These are phyloP conservation scores for Campylomormyrus tamandua DNA, from an alignment of 2,113 vertebrate species.

Conservation along the genomic window DNA sequence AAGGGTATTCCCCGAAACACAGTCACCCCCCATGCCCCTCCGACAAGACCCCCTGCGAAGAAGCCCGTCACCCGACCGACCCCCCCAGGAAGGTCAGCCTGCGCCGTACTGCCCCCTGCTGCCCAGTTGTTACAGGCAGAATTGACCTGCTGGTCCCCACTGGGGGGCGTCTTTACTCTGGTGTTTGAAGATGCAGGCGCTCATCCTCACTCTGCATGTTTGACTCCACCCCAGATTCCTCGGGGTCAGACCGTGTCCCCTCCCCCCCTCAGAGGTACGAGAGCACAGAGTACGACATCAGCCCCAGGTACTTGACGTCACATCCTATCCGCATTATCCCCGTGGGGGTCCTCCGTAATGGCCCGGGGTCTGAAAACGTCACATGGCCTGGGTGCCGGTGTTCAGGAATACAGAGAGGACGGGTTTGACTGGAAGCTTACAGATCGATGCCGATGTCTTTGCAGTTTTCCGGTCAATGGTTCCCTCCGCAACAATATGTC, in stretches of 20 bases:
- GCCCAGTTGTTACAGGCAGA: not conserved
- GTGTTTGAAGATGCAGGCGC: not conserved
- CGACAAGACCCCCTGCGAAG: slow-evolving; percentile 37
- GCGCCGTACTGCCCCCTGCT: not conserved
- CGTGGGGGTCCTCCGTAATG: not conserved
- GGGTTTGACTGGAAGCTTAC: not conserved
- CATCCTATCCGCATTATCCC: not conserved
- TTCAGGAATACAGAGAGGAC: not conserved
- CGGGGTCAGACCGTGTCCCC: slow-evolving; percentile 46
- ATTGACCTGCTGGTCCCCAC: not conserved
- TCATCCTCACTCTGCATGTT: not conserved
- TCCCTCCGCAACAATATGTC: slow-evolving; percentile 45
- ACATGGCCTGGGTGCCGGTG: not conserved
- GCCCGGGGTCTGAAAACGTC: not conserved
- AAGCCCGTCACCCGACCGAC: slow-evolving; percentile 32
- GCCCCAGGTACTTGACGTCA: slow-evolving; percentile 38
- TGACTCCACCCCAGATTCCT: slow-evolving; percentile 46
- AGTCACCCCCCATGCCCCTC: slow-evolving; percentile 13
- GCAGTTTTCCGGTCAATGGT: slow-evolving; percentile 43
- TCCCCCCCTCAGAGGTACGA: slow-evolving; percentile 54
- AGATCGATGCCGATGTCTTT: not conserved
- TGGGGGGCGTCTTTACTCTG: not conserved
- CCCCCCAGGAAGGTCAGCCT: slow-evolving; percentile 47
- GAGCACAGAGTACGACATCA: slow-evolving; percentile 47
- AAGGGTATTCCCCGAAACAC: slow-evolving; percentile 43